Conservation (phyloP, 2,888 invertebrate species). For the Hedya salicella region DNA sequence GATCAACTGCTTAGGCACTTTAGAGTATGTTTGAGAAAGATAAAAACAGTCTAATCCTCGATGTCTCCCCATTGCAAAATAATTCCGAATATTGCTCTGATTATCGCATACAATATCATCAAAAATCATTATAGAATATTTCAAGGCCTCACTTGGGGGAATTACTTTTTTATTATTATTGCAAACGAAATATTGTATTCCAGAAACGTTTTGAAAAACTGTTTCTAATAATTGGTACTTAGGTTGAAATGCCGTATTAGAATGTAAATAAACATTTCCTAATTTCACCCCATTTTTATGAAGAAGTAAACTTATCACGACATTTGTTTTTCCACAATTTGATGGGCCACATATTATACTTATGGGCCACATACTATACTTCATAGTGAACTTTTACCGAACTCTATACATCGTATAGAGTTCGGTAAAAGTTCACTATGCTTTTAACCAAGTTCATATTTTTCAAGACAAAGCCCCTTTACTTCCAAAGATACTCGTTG, state of each 20-base stretch:
- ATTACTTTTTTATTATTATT: slow-evolving; percentile 9
- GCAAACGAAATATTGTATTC: neutral
- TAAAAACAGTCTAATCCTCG: slow-evolving; percentile 26
- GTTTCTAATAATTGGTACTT: neutral
- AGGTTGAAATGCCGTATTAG: neutral
- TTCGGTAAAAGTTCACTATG: no score
- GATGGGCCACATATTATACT: slow-evolving; percentile 4
- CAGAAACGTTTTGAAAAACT: neutral
- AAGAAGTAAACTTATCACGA: neutral
- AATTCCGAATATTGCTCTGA: neutral
- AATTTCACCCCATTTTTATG: slow-evolving; percentile 4
- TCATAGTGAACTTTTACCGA: no score
- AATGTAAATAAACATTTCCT: slow-evolving; percentile 4
- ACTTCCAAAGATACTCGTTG: no score
- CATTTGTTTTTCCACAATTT: slow-evolving; percentile 6
- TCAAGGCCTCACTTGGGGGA: neutral
- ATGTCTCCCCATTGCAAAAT: slow-evolving; percentile 38
- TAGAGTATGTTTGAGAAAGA: slow-evolving; percentile 34
- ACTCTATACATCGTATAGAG: no score
- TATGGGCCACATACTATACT: neutral
- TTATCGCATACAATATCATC: no score
- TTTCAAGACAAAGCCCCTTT: no score
- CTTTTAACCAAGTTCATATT: no score
- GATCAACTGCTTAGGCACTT: slow-evolving; percentile 24
- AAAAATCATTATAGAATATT: neutral